phyloP scores from a whole-genome alignment of 2,797 vertebrate species.

The Lacerta viridis region DNA sequence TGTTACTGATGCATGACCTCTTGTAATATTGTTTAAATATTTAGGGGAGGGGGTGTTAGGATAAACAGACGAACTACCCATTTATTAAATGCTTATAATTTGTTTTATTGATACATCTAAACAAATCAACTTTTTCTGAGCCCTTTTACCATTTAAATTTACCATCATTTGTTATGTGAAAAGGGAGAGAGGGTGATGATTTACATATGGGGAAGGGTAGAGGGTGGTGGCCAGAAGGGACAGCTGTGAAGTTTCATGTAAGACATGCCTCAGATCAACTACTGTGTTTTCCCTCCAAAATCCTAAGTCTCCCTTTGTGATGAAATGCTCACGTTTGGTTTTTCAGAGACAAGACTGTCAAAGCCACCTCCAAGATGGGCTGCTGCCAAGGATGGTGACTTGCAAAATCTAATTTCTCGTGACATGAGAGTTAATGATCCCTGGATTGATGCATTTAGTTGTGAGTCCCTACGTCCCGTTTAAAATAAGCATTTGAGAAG shows the following conservation, averaged over 20 bases:
- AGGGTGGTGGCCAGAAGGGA: slow-evolving; percentile 49
- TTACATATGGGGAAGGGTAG: slow-evolving; percentile 70
- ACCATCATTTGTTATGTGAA: slow-evolving; percentile 75
- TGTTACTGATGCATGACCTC: slow-evolving; percentile 55
- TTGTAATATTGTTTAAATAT: slow-evolving; percentile 64
- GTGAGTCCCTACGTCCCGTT: background rate
- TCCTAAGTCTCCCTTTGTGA: background rate
- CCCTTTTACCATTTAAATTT: slow-evolving; percentile 76
- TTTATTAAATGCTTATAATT: slow-evolving; percentile 79
- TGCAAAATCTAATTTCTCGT: background rate
- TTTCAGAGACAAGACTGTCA: slow-evolving; percentile 12
- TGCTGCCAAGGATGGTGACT: slow-evolving; percentile 1
- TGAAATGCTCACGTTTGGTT: slow-evolving; percentile 12
- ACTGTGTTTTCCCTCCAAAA: slow-evolving; percentile 32
- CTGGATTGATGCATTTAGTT: background rate
- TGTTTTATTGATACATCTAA: slow-evolving; percentile 79
- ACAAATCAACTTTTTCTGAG: slow-evolving; percentile 76
- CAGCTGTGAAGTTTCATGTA: slow-evolving; percentile 73
- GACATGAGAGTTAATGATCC: background rate
- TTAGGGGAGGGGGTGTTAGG: slow-evolving; percentile 73
- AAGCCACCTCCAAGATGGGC: background rate
- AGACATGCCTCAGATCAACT: slow-evolving; percentile 44
- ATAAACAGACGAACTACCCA: slow-evolving; percentile 74
- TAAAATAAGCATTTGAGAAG: slow-evolving; percentile 6
- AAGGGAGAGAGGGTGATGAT: slow-evolving; percentile 74